Percentiles rank a stretch among this genome's conserved stretches.
phyloP scores from a whole-genome alignment of 2,113 vertebrate species.

The Thomomys bottae region DNA sequence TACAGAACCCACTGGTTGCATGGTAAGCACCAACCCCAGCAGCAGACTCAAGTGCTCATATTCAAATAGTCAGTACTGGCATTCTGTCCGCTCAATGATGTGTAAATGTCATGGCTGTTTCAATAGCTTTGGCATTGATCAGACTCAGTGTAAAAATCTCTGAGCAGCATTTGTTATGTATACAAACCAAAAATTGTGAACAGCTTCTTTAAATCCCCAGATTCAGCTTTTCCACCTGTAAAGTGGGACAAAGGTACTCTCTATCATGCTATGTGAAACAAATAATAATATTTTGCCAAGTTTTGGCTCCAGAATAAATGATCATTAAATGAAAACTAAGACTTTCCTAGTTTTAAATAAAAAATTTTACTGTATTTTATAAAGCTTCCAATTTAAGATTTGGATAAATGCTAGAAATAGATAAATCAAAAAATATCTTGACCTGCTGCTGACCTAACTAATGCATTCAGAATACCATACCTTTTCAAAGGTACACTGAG shows the following conservation, averaged over 20 bases:
- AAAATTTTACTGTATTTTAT: neutral
- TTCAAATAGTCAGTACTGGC: neutral
- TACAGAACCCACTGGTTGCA: too few species aligned
- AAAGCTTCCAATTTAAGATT: conserved; percentile 7
- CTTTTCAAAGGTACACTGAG: conserved; percentile 91
- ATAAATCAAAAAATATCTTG: neutral
- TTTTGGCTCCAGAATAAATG: neutral
- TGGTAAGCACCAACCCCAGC: neutral
- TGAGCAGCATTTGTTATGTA: conserved; percentile 16
- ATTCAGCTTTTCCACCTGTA: conserved; percentile 19
- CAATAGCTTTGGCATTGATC: neutral
- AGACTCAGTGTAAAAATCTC: neutral
- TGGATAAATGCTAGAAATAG: neutral
- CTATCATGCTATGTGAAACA: neutral
- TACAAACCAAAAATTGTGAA: neutral
- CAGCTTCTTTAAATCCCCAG: neutral
- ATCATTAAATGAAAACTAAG: conserved; percentile 38
- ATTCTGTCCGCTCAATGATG: neutral
- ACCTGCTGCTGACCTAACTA: neutral
- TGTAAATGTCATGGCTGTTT: neutral
- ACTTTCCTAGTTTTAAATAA: neutral
- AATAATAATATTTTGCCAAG: neutral
- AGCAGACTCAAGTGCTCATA: neutral
- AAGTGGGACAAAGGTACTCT: neutral
- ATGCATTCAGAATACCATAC: conserved; percentile 79